phyloP scores from a whole-genome alignment of 2,113 vertebrate genomes.

The Hippocampus guttulatus region DNA sequence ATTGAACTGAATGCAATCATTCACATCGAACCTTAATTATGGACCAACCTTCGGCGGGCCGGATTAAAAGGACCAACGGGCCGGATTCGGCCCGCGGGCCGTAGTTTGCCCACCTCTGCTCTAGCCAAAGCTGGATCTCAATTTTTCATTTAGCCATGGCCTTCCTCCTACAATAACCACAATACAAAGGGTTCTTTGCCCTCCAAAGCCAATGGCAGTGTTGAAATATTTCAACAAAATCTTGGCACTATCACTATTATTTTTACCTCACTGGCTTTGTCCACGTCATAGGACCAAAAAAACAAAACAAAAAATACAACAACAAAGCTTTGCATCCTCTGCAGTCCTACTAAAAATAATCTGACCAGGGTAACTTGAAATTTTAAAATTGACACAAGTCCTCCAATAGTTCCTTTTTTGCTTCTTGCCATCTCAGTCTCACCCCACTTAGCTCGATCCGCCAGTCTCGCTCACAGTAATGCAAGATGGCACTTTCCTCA shows the following conservation, averaged over 20 bases:
- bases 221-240: neutral
- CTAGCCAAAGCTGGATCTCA: neutral
- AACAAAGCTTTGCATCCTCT: no score
- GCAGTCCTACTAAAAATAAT: neutral
- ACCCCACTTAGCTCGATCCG: conserved; percentile 51
- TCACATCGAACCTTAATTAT: no score
- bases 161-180: neutral
- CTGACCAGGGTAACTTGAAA: neutral
- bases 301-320: no score
- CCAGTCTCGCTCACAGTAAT: conserved; percentile 59
- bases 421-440: conserved; percentile 53
- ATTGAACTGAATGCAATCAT: no score
- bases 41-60: no score
- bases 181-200: neutral
- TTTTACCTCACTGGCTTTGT: neutral
- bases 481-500: conserved; percentile 61
- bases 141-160: neutral
- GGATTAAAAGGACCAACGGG: no score
- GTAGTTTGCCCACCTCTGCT: no score
- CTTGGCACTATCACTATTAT: neutral
- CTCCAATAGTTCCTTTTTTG: conserved; percentile 32
- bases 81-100: no score
- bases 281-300: neutral
- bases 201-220: neutral
- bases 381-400: neutral